Evolutionary conservation across 2,113 vertebrate species (phyloP).

Genomic region (Notarius quadriscutis): DNA sequence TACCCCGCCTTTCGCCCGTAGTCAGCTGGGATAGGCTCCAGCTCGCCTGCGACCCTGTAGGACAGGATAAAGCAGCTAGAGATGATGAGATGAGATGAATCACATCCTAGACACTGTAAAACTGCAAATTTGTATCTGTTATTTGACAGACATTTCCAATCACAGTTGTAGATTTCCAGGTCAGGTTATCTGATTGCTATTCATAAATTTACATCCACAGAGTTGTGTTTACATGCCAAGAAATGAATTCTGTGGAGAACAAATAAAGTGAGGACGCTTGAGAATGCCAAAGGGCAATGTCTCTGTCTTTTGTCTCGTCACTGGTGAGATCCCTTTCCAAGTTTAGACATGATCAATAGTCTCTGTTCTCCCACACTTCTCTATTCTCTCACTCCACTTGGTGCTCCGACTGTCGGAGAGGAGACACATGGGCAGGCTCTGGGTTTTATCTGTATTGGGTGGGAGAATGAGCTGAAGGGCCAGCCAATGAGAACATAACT

Average conservation of each 20-base stretch:
- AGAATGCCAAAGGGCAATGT: slow-evolving; percentile 24
- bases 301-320: slow-evolving; percentile 17
- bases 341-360: slow-evolving; percentile 29
- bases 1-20: too few species aligned
- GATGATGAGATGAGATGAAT: too few species aligned
- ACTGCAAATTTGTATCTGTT: neutral
- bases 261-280: neutral
- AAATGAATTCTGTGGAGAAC: neutral
- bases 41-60: too few species aligned
- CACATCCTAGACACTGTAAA: neutral
- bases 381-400: neutral
- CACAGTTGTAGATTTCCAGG: neutral
- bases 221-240: neutral
- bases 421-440: neutral
- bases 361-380: slow-evolving; percentile 7
- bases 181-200: neutral
- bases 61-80: too few species aligned
- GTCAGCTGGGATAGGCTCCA: too few species aligned
- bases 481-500: neutral
- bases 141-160: neutral
- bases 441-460: neutral
- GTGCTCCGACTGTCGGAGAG: neutral
- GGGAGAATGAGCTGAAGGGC: slow-evolving; percentile 1
- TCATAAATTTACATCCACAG: neutral
- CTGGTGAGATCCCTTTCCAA: slow-evolving; percentile 20